Conservation (phyloP, 2,888 invertebrate species). For the Stratiomys singularior region DNA sequence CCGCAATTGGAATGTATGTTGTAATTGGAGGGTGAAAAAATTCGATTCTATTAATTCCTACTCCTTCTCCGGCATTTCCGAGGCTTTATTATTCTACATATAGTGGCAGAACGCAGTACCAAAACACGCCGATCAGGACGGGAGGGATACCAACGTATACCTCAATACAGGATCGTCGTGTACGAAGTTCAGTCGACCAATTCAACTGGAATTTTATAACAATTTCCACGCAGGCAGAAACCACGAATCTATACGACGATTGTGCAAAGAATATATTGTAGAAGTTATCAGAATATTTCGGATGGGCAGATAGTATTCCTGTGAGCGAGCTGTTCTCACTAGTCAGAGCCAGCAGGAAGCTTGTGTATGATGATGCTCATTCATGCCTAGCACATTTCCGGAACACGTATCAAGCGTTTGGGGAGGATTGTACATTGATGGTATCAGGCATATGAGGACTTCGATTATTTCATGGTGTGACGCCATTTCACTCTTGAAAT, state of each 20-base stretch:
- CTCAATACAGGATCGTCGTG: not conserved
- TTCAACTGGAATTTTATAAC: conserved; percentile 39
- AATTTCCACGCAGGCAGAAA: not conserved
- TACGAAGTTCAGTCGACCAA: conserved; percentile 36
- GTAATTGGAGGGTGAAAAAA: conserved; percentile 22
- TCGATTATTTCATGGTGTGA: conserved; percentile 35
- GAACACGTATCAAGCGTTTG: conserved; percentile 1
- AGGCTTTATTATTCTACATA: not conserved
- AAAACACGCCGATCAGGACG: not conserved
- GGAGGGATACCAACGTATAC: not conserved
- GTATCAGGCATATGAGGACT: conserved; percentile 3
- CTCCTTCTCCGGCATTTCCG: no score
- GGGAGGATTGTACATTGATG: not conserved
- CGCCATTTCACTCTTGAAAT: conserved; percentile 13
- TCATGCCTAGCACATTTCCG: conserved; percentile 41
- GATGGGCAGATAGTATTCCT: not conserved
- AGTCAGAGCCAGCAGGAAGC: no score
- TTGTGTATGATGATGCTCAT: conserved; percentile 11
- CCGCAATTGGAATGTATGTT: conserved; percentile 8
- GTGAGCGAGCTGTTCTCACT: no score
- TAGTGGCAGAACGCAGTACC: not conserved
- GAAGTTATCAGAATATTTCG: conserved; percentile 12
- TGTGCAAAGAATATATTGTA: conserved; percentile 31
- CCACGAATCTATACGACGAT: not conserved
- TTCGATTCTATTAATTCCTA: conserved; percentile 13